Evolutionary conservation across 2,888 invertebrate species (phyloP).

Genomic region (Odontomyia ornata): DNA sequence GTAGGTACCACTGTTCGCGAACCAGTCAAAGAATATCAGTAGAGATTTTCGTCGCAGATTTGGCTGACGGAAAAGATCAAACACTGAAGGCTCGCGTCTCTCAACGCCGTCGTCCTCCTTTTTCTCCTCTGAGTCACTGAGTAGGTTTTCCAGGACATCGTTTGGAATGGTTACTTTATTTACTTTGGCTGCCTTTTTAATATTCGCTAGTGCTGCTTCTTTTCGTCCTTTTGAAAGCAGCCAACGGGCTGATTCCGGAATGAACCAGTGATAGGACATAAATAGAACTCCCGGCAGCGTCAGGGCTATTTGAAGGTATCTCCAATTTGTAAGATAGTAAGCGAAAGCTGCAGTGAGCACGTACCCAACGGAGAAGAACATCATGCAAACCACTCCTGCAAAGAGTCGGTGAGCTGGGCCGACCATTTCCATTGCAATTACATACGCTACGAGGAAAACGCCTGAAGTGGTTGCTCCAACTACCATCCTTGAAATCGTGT

Average conservation of each 20-base stretch:
- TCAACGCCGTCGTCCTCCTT: conserved; percentile 56
- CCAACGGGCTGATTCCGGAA: conserved; percentile 81
- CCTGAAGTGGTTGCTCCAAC: conserved; percentile 80
- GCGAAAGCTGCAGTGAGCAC: conserved; percentile 75
- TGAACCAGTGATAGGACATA: conserved; percentile 77
- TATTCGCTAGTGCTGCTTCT: conserved; percentile 70
- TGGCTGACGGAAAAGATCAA: conserved; percentile 72
- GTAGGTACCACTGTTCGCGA: conserved; percentile 80
- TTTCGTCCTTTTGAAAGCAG: conserved; percentile 71
- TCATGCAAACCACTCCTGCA: conserved; percentile 77
- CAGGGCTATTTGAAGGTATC: conserved; percentile 73
- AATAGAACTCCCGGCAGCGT: conserved; percentile 75
- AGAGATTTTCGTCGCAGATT: conserved; percentile 72
- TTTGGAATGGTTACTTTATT: conserved; percentile 70
- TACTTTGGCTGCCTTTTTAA: conserved; percentile 72
- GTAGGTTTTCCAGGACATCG: conserved; percentile 67
- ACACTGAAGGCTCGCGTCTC: conserved; percentile 65
- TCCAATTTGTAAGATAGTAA: conserved; percentile 74
- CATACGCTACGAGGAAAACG: conserved; percentile 80
- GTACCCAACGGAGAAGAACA: conserved; percentile 79
- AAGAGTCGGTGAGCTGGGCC: conserved; percentile 74
- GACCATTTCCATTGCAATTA: conserved; percentile 80
- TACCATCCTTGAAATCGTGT: conserved; percentile 71
- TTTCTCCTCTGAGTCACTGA: conserved; percentile 63
- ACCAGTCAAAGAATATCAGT: conserved; percentile 80